Evolutionary conservation across 2,113 vertebrate genomes (phyloP), one percentile per base, ranked within the genome.

Genomic region (Callipepla californica): DNA sequence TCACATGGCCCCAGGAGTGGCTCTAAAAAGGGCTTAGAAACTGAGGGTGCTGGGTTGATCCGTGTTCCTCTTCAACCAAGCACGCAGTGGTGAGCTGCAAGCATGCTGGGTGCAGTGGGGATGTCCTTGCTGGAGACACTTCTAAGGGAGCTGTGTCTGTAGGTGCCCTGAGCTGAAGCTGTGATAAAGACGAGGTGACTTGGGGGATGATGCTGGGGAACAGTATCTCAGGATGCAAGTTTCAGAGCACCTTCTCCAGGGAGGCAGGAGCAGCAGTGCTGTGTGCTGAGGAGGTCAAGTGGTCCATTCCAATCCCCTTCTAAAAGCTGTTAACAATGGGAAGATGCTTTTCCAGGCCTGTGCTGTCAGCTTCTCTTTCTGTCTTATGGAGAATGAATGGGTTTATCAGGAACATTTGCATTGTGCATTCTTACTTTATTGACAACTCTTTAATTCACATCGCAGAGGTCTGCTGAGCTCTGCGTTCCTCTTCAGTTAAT

Each of bases 401-500:
- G 59, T 82, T 91, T 89, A 94, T 66, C 32, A 34, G 51, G 55
- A 85, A n/a, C 69, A n/a, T 51, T 74, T 86, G 57, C 36, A 17
- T 9, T 18, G 82, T 58, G 51, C 44, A 44, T 87, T 67, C 63
- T 83, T 57, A 36, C 45, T 89, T 42, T 72, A 74, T 26, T 75
- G 90, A 72, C 86, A 84, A 2, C 72, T 88, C 90, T 80, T 74
- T 50, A 80, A 75, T 90, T 61, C 82, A 67, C 44, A 44, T 75
- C 21, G 13, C 40, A 61, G 85, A 77, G 80, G 61, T 69, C 1
- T 0, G 13, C 47, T 72, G 67, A 83, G 51, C 63, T 15, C 51
- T 59, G 34, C 4, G 1, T 87, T 95, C 82, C 82, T 80, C 68
- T 87, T 77, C 87, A 69, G 90, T 85, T 92, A 89, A 92, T 96